A percentile compares a stretch with the other conserved stretches of the same genome.
phyloP scores from a whole-genome alignment of 2,888 invertebrate genomes.

The Notocelia uddmanniana region DNA sequence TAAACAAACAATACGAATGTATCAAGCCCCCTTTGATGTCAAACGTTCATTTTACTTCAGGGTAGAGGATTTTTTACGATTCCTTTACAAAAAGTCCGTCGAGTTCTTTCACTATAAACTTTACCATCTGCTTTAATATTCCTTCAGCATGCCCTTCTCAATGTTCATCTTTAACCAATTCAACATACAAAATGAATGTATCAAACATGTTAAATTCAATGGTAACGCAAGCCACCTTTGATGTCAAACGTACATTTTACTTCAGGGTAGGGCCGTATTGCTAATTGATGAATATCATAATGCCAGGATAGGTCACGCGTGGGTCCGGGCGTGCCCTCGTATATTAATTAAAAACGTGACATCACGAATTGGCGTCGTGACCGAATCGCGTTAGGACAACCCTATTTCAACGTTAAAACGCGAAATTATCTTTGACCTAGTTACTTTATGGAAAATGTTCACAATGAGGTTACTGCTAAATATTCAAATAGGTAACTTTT shows the following conservation, averaged over 20 bases:
- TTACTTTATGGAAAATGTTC: neutral
- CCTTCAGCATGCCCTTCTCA: too few relatives aligned
- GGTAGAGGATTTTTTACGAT: too few relatives aligned
- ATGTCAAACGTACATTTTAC: conserved; percentile 32
- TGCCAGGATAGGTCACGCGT: conserved; percentile 41
- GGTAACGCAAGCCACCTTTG: neutral
- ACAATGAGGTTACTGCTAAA: neutral
- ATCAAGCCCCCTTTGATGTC: conserved; percentile 21
- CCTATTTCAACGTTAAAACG: conserved; percentile 25
- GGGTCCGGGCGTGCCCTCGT: conserved; percentile 44
- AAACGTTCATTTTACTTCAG: conserved; percentile 22
- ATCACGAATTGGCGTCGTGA: conserved; percentile 46
- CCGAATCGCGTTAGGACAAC: conserved; percentile 42
- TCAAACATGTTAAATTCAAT: too few relatives aligned
- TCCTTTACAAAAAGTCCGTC: too few relatives aligned
- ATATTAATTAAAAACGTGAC: conserved; percentile 51
- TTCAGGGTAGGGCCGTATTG: conserved; percentile 24
- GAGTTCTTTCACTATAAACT: too few relatives aligned
- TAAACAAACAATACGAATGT: too few relatives aligned
- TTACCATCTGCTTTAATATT: too few relatives aligned
- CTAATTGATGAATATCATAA: conserved; percentile 45
- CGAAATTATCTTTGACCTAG: conserved; percentile 27
- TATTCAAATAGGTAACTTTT: too few relatives aligned
- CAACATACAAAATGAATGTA: too few relatives aligned
- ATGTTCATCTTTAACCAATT: too few relatives aligned